Evolutionary conservation across 2,888 invertebrate species (phyloP).

Genomic region (Lasioglossum leucozonium): DNA sequence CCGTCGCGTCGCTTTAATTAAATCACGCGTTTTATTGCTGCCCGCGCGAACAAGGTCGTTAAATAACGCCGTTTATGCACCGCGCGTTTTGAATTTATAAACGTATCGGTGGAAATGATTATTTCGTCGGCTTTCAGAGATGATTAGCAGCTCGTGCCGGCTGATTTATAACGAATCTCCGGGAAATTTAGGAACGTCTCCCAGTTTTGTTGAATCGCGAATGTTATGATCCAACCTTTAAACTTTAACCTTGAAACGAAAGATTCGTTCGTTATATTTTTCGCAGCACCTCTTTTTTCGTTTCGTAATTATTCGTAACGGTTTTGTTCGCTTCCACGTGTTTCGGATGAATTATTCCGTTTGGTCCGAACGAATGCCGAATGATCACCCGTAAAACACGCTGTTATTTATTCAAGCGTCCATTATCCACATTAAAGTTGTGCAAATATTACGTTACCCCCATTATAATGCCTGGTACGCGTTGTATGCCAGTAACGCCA

Average conservation of each 20-base stretch:
- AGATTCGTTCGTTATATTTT: background rate
- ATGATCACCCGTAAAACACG: background rate
- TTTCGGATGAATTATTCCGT: background rate
- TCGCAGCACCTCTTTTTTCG: background rate
- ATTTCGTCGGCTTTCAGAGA: background rate
- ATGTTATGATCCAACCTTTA: background rate
- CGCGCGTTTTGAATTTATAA: slow-evolving; percentile 3
- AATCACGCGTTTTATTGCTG: slow-evolving; percentile 48
- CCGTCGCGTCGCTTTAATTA: slow-evolving; percentile 54
- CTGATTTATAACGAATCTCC: background rate
- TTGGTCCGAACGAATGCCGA: background rate
- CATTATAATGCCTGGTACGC: background rate
- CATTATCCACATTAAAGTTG: background rate
- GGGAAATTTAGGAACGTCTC: background rate
- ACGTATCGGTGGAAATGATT: background rate
- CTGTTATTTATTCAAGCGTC: background rate
- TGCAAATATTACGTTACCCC: background rate
- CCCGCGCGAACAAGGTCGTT: background rate
- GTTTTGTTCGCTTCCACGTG: background rate
- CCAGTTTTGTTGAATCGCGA: background rate
- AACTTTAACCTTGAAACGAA: background rate
- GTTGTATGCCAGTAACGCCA: background rate
- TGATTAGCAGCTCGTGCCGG: background rate
- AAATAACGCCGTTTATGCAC: slow-evolving; percentile 9
- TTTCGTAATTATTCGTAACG: background rate